Evolutionary conservation across 2,113 vertebrate species (phyloP).

Genomic region (Oreochromis niloticus): DNA sequence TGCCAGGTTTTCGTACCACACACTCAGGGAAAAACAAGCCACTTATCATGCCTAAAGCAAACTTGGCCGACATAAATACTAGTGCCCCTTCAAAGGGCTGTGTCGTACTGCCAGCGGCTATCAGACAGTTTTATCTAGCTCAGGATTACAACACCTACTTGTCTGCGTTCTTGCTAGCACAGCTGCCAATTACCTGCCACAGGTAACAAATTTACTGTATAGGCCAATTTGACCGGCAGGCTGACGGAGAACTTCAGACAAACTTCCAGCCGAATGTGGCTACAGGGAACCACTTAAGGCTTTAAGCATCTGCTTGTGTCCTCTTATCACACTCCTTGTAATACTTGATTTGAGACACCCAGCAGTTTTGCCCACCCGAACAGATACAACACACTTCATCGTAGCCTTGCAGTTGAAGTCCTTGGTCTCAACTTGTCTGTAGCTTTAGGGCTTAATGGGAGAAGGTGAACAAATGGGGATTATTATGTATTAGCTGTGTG

Average conservation of each 20-base stretch:
- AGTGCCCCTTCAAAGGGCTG: slow-evolving; percentile 32
- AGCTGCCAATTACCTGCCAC: slow-evolving; percentile 44
- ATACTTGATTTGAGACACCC: slow-evolving; percentile 9
- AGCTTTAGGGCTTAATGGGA: slow-evolving; percentile 51
- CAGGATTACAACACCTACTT: slow-evolving; percentile 44
- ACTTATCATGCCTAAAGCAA: background rate
- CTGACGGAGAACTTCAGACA: slow-evolving; percentile 13
- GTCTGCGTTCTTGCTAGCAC: slow-evolving; percentile 34
- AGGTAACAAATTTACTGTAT: slow-evolving; percentile 50
- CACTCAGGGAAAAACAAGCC: background rate
- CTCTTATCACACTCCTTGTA: slow-evolving; percentile 16
- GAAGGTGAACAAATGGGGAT: slow-evolving; percentile 45
- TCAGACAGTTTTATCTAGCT: slow-evolving; percentile 30
- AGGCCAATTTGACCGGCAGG: slow-evolving; percentile 17
- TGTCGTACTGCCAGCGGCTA: slow-evolving; percentile 9
- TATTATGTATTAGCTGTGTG: slow-evolving; percentile 47
- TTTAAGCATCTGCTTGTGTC: slow-evolving; percentile 2
- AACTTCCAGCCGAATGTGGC: background rate
- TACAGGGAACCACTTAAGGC: background rate
- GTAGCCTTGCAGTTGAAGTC: background rate
- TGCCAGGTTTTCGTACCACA: slow-evolving; percentile 25
- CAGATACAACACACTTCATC: background rate
- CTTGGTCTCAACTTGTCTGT: slow-evolving; percentile 61
- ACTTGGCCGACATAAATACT: background rate
- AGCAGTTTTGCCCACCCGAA: slow-evolving; percentile 44